Evolutionary conservation across 2,888 invertebrate genomes (phyloP).

Genomic region (Shargacucullia verbasci): DNA sequence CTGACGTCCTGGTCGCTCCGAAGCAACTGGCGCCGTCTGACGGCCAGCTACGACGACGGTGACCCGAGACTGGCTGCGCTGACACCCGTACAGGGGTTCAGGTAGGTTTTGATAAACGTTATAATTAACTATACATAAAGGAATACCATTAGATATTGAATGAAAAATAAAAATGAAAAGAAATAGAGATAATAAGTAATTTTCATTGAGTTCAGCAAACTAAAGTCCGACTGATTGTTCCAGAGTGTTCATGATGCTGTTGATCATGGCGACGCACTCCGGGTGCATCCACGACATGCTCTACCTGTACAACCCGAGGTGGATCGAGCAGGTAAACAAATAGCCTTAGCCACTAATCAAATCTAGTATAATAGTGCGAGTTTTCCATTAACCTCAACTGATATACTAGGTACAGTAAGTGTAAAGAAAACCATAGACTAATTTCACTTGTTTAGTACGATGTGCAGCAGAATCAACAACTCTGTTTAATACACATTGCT

Average conservation of each 20-base stretch:
- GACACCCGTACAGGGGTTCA: conserved; percentile 69
- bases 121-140: too few species aligned
- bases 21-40: conserved; percentile 71
- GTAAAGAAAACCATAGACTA: too few species aligned
- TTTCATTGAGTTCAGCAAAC: too few species aligned
- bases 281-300: conserved; percentile 69
- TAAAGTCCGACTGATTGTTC: conserved; percentile 23
- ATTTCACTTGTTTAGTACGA: too few species aligned
- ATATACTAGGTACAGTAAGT: too few species aligned
- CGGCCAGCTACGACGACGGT: conserved; percentile 61
- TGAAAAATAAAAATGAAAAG: too few species aligned
- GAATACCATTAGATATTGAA: too few species aligned
- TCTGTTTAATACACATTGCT: too few species aligned
- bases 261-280: conserved; percentile 70
- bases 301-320: conserved; percentile 70
- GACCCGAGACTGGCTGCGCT: conserved; percentile 68
- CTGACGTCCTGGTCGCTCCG: conserved; percentile 71
- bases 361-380: too few species aligned
- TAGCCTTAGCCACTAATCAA: neutral
- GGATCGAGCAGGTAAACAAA: conserved; percentile 65
- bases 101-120: conserved; percentile 62
- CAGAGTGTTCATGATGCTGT: conserved; percentile 69
- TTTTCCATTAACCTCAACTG: too few species aligned
- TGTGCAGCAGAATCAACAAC: too few species aligned
- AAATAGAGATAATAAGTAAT: too few species aligned